These are phyloP conservation scores for Thamnaconus septentrionalis DNA, from an alignment of 2,113 vertebrate genomes.

Conservation along the genomic window DNA sequence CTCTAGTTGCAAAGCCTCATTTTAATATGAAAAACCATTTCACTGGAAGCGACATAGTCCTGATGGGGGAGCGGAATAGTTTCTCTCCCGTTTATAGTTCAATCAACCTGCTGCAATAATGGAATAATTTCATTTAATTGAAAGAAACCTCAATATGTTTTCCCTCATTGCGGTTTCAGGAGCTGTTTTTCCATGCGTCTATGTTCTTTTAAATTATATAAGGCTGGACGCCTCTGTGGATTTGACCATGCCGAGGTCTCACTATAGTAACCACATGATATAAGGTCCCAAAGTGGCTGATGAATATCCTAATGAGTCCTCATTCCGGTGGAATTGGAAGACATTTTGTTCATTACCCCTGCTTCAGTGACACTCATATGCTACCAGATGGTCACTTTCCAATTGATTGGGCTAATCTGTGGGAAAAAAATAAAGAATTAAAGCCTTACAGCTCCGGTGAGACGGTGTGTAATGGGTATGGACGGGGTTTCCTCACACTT, in stretches of 20 bases:
- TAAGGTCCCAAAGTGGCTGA: slow-evolving; percentile 51
- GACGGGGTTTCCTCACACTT: slow-evolving; percentile 71
- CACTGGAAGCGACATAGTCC: slow-evolving; percentile 25
- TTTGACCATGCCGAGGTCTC: slow-evolving; percentile 39
- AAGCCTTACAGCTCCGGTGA: slow-evolving; percentile 82
- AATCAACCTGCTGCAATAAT: not conserved
- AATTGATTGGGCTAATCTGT: slow-evolving; percentile 85
- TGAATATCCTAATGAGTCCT: slow-evolving; percentile 70
- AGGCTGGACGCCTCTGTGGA: slow-evolving; percentile 1
- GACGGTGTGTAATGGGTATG: slow-evolving; percentile 77
- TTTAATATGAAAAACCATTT: slow-evolving; percentile 60
- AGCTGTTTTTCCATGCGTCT: not conserved
- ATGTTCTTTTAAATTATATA: not conserved
- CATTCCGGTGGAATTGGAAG: slow-evolving; percentile 70
- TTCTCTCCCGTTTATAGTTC: slow-evolving; percentile 6
- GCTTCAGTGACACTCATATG: slow-evolving; percentile 75
- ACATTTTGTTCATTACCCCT: slow-evolving; percentile 82
- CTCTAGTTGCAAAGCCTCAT: slow-evolving; percentile 58
- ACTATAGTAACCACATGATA: slow-evolving; percentile 37
- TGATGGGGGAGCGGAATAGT: slow-evolving; percentile 32
- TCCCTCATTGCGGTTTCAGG: slow-evolving; percentile 1
- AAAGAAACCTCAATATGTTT: not conserved
- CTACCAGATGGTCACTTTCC: slow-evolving; percentile 90
- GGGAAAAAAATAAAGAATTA: slow-evolving; percentile 83
- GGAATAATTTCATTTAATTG: slow-evolving; percentile 1